These are phyloP conservation scores for Actinia tenebrosa DNA, from an alignment of 64 coral and sea anemone genomes.

Conservation along the genomic window DNA sequence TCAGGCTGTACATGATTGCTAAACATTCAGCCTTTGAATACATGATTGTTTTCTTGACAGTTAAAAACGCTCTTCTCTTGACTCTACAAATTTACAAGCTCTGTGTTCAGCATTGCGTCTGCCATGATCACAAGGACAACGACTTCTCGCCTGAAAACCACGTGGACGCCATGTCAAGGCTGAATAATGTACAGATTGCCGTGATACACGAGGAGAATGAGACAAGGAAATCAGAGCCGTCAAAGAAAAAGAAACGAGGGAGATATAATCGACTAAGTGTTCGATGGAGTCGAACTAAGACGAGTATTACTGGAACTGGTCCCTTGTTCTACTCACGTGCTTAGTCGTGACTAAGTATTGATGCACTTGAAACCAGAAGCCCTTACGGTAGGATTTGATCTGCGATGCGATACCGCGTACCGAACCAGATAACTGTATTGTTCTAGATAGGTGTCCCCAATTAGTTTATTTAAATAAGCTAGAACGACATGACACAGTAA, in stretches of 20 bases:
- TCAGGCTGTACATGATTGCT: slow-evolving; percentile 82
- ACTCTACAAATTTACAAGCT: slow-evolving; percentile 71
- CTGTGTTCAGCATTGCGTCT: slow-evolving; percentile 71
- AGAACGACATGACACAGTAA: too few species aligned
- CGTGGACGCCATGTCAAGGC: slow-evolving; percentile 72
- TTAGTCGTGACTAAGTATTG: neutral
- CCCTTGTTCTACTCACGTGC: slow-evolving; percentile 1
- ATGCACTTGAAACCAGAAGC: too few species aligned
- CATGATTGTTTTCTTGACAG: slow-evolving; percentile 87
- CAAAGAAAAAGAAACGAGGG: neutral
- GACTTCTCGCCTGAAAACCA: slow-evolving; percentile 87
- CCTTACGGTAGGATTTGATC: too few species aligned
- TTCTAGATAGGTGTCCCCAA: too few species aligned
- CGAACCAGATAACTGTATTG: too few species aligned
- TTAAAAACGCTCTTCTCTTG: slow-evolving; percentile 75
- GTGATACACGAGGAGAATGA: slow-evolving; percentile 52
- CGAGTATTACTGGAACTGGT: neutral
- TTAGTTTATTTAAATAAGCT: too few species aligned
- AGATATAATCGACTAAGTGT: slow-evolving; percentile 19
- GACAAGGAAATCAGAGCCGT: neutral
- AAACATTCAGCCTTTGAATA: slow-evolving; percentile 75
- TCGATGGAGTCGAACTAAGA: slow-evolving; percentile 6
- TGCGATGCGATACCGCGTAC: too few species aligned
- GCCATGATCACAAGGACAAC: slow-evolving; percentile 82
- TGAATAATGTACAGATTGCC: slow-evolving; percentile 82